Conservation (phyloP, 2,888 invertebrate genomes). For the Prostheceraeus crozeri region DNA sequence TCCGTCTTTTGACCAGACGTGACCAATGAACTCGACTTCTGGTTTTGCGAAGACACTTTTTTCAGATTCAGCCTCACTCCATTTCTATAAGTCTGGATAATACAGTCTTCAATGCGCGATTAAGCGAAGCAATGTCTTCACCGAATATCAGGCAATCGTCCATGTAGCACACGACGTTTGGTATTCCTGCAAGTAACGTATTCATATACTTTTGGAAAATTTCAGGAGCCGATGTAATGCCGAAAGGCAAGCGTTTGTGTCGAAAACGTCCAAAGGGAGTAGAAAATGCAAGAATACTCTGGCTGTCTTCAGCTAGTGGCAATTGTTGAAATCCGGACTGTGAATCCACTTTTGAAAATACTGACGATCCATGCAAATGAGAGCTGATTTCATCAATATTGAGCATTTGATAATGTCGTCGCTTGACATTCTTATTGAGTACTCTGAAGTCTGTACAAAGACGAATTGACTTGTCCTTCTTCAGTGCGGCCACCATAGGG, state of each 20-base stretch:
- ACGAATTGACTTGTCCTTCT: slow-evolving; percentile 22
- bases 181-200: neutral
- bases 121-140: no score
- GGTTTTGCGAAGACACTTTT: slow-evolving; percentile 2
- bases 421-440: slow-evolving; percentile 2
- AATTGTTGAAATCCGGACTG: neutral
- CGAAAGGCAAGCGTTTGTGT: slow-evolving; percentile 26
- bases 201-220: slow-evolving; percentile 23
- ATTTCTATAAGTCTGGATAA: no score
- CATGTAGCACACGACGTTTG: slow-evolving; percentile 3
- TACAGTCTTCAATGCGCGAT: no score
- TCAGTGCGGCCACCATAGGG: slow-evolving; percentile 6
- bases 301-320: slow-evolving; percentile 16
- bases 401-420: neutral
- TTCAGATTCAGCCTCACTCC: slow-evolving; percentile 4
- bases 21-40: neutral
- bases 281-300: neutral
- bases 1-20: slow-evolving; percentile 12
- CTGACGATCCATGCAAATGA: neutral
- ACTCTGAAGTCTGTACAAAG: slow-evolving; percentile 9
- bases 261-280: slow-evolving; percentile 17
- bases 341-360: slow-evolving; percentile 21
- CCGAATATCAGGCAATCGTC: neutral
- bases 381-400: slow-evolving; percentile 17
- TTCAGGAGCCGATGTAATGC: slow-evolving; percentile 29